Evolutionary conservation across 2,888 invertebrate species (phyloP).

Genomic region (Cinara cedri): DNA sequence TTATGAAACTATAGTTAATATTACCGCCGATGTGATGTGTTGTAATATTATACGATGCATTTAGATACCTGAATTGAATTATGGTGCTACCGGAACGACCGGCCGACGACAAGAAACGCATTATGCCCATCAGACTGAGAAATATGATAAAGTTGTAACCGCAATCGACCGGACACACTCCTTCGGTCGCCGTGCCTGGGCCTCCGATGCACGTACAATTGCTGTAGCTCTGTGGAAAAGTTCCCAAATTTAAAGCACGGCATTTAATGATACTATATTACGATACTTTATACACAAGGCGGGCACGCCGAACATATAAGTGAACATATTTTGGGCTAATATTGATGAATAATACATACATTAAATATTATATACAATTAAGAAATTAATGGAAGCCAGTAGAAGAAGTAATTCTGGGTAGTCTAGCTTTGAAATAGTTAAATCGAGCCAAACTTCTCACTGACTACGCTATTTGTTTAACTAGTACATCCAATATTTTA

Average conservation of each 20-base stretch:
- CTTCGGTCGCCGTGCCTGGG: conserved; percentile 45
- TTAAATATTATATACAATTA: no score
- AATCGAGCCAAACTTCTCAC: no score
- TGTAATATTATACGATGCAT: not conserved
- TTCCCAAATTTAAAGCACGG: no score
- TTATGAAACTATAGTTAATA: not conserved
- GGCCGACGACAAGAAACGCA: conserved; percentile 60
- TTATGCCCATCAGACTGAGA: conserved; percentile 59
- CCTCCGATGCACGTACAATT: conserved; percentile 62
- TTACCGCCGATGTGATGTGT: no score
- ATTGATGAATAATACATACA: no score
- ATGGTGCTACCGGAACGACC: conserved; percentile 60
- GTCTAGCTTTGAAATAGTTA: no score
- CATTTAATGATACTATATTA: not conserved
- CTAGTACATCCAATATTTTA: no score
- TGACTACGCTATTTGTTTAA: no score
- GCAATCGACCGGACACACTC: conserved; percentile 60
- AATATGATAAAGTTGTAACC: conserved; percentile 59
- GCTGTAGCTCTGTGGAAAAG: conserved; percentile 61
- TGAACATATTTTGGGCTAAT: no score
- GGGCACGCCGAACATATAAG: no score
- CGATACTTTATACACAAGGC: not conserved
- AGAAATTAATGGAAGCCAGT: no score
- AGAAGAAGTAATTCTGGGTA: no score
- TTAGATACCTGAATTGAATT: conserved; percentile 60